Evolutionary conservation across 1,140 invertebrate genomes (phyloP), one percentile per base, ranked within the genome.

Genomic region (Heliothis subflexa): DNA sequence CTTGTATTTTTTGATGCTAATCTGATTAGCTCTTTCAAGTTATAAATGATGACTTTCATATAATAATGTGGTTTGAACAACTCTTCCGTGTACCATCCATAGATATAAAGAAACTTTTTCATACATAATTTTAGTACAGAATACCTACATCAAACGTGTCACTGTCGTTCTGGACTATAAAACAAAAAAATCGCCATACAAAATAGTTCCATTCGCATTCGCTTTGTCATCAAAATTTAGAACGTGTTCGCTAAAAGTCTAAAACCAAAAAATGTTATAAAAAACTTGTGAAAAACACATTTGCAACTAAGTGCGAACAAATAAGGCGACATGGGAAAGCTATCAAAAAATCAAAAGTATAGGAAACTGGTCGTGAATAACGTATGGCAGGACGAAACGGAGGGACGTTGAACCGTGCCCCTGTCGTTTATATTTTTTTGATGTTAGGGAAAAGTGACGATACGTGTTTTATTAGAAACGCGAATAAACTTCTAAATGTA

Each of bases 271-370:
- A 50, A 25, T 52, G 45, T 10, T 25, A 13, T 5, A 10, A 10
- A 70, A 70, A 70, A 52, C 66, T 50, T 49, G n/a, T n/a, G 40
- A 40, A 73, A 72, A 73, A 73, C n/a, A 59, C 71, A 73, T 73
- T 74, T 49, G 18, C 11, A 74, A 74, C 72, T 62, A 62, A 77
- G 55, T 62, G 64, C 52, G 40, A 73, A 57, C 57, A 79, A 79
- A 79, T 77, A 82, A 77, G 50, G 80, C 47, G 79, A 84, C 81
- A 84, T 79, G 83, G 74, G 77, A 82, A 85, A 55, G 75, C 83
- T 79, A 85, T 85, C 78, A 85, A 85, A 85, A 83, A 83, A 81
- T 82, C 79, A 85, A 68, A 79, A 79, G 73, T 68, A 79, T 52
- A 71, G 62, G 73, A 81, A 73, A 25, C 61, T 52, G 66, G 21